A percentile compares a stretch with the other conserved stretches of the same genome.
Conservation (phyloP, 2,797 vertebrate genomes). For the Paramormyrops hopkinsi region DNA sequence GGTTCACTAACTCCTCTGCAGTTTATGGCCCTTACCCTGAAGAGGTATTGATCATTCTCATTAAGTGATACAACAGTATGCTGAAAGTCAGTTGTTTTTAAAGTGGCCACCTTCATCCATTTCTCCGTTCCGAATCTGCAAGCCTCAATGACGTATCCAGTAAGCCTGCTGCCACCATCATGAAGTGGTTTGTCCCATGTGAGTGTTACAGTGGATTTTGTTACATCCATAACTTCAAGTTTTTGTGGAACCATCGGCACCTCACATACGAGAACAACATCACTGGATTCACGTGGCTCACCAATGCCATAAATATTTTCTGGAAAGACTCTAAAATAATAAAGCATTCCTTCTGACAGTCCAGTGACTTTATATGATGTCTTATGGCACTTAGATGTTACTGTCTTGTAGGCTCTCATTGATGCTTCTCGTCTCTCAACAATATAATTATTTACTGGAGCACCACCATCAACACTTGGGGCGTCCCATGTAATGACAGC, state of each 20-base stretch:
- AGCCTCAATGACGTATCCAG: conserved; percentile 86
- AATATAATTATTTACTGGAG: conserved; percentile 91
- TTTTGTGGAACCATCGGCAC: conserved; percentile 84
- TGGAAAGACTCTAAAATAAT: conserved; percentile 93
- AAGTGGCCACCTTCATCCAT: conserved; percentile 91
- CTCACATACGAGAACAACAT: conserved; percentile 85
- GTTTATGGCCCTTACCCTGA: conserved; percentile 88
- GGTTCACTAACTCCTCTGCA: conserved; percentile 84
- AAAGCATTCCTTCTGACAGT: conserved; percentile 86
- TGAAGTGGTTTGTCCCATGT: conserved; percentile 95
- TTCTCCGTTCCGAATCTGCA: conserved; percentile 89
- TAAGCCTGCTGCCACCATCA: conserved; percentile 91
- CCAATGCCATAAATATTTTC: conserved; percentile 98
- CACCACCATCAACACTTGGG: conserved; percentile 85
- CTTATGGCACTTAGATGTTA: conserved; percentile 92
- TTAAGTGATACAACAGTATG: conserved; percentile 89
- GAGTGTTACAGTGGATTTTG: conserved; percentile 82
- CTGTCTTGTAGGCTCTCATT: conserved; percentile 97
- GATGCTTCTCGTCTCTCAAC: conserved; percentile 94
- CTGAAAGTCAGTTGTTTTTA: conserved; percentile 82
- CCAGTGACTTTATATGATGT: conserved; percentile 84
- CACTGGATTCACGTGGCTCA: conserved; percentile 82
- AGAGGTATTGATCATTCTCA: conserved; percentile 90
- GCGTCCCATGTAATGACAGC: conserved; percentile 90
- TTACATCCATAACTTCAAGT: conserved; percentile 84